A percentile compares a stretch with the other conserved stretches of the same genome.
Evolutionary conservation across 2,888 invertebrate genomes (phyloP).

Genomic region (Macrophya annulata): DNA sequence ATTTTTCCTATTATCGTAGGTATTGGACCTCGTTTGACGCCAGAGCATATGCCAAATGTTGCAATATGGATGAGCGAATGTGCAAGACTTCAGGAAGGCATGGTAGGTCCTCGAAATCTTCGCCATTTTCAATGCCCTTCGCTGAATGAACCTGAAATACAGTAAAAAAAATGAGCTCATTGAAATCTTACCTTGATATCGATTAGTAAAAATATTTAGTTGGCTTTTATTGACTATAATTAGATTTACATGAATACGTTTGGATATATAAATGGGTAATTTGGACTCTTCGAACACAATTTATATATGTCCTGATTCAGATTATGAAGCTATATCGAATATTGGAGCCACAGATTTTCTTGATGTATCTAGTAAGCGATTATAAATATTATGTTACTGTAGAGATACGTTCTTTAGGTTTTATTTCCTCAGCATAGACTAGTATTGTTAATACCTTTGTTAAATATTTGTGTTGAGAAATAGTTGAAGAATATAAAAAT

Average conservation of each 20-base stretch:
- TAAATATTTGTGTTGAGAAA: not conserved
- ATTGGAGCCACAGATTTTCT: not conserved
- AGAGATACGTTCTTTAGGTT: not conserved
- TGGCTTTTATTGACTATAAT: not conserved
- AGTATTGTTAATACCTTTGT: not conserved
- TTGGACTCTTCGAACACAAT: too few species aligned
- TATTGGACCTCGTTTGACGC: constrained; percentile 72
- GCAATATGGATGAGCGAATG: constrained; percentile 77
- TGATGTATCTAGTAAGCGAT: not conserved
- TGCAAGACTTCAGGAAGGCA: constrained; percentile 83
- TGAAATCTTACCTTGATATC: not conserved
- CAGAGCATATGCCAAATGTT: constrained; percentile 73
- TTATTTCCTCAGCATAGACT: not conserved
- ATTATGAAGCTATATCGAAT: not conserved
- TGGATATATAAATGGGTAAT: too few species aligned
- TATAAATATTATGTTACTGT: not conserved
- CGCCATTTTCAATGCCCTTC: constrained; percentile 87
- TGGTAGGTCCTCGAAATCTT: constrained; percentile 88
- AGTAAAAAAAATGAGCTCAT: not conserved
- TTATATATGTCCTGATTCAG: not conserved
- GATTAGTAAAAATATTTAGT: not conserved
- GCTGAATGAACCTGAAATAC: constrained; percentile 79
- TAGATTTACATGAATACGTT: not conserved
- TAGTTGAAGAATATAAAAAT: not conserved
- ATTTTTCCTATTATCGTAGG: constrained; percentile 65